Conservation (phyloP, 2,888 invertebrate genomes). For the Margaritifera margaritifera region DNA sequence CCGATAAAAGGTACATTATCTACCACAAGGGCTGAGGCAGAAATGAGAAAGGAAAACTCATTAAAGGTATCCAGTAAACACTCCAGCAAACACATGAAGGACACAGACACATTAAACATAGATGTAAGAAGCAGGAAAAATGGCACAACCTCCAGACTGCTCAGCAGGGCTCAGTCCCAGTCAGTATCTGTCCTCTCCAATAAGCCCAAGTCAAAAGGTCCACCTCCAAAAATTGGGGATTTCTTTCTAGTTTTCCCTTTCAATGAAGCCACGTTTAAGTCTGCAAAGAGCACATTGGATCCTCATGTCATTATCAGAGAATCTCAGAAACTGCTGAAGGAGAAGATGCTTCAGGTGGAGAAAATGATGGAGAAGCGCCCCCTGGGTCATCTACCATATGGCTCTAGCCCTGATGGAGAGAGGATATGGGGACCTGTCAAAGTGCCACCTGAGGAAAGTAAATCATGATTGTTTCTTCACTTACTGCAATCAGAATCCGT, state of each 20-base stretch:
- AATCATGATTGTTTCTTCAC: no score
- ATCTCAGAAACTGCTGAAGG: constrained; percentile 54
- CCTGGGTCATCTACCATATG: constrained; percentile 39
- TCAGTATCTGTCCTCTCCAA: constrained; percentile 19
- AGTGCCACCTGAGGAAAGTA: constrained; percentile 33
- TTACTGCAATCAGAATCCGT: no score
- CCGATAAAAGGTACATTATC: no score
- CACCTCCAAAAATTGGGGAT: constrained; percentile 78
- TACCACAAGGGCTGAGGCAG: no score
- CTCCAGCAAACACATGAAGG: no score
- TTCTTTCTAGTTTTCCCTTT: constrained; percentile 86
- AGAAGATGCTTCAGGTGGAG: constrained; percentile 39
- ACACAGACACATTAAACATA: no score
- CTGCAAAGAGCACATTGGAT: constrained; percentile 51
- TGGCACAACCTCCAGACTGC: constrained; percentile 8
- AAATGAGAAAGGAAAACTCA: no score
- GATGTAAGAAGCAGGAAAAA: constrained; percentile 3
- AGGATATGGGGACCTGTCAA: constrained; percentile 51
- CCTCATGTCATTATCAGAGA: constrained; percentile 59
- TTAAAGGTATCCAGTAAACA: no score
- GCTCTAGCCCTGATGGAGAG: constrained; percentile 27
- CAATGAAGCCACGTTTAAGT: constrained; percentile 60
- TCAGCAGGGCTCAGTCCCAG: constrained; percentile 13
- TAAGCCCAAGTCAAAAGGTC: constrained; percentile 35
- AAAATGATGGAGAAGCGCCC: constrained; percentile 30